Percentiles rank a stretch among this genome's conserved stretches.
Conservation (phyloP, 2,797 vertebrate genomes). For the Taenioides sp. region DNA sequence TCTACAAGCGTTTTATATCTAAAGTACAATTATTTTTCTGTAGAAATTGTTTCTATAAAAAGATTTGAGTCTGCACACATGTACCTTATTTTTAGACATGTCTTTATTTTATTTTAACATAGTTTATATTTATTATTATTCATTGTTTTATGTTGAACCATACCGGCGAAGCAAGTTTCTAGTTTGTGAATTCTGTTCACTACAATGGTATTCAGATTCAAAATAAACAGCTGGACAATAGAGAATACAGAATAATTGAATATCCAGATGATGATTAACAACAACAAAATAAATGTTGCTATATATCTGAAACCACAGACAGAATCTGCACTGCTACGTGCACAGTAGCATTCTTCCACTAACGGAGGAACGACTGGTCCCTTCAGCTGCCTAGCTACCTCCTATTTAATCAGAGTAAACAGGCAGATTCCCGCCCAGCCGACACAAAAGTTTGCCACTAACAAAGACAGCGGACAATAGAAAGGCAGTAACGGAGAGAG, state of each 20-base stretch:
- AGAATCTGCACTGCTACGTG: conserved; percentile 21
- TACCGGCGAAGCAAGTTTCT: too few relatives aligned
- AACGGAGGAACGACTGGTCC: conserved; percentile 37
- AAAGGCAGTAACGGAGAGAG: conserved; percentile 52
- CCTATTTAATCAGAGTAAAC: conserved; percentile 67
- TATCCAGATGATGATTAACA: not conserved
- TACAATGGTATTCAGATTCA: not conserved
- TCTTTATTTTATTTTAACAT: too few relatives aligned
- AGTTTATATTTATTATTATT: too few relatives aligned
- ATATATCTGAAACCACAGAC: conserved; percentile 2
- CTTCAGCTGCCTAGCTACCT: conserved; percentile 24
- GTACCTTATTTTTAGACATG: too few relatives aligned
- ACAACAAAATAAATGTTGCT: not conserved
- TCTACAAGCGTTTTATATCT: not conserved
- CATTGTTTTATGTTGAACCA: too few relatives aligned
- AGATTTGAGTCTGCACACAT: not conserved
- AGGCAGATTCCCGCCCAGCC: conserved; percentile 42
- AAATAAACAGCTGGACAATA: not conserved
- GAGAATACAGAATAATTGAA: not conserved
- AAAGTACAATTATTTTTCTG: not conserved
- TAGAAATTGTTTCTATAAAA: not conserved
- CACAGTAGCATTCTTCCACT: conserved; percentile 34
- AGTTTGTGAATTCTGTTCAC: too few relatives aligned
- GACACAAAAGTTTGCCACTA: conserved; percentile 54
- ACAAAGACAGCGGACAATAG: conserved; percentile 57